Conservation (phyloP, 2,797 vertebrate genomes). For the Cygnus olor region DNA sequence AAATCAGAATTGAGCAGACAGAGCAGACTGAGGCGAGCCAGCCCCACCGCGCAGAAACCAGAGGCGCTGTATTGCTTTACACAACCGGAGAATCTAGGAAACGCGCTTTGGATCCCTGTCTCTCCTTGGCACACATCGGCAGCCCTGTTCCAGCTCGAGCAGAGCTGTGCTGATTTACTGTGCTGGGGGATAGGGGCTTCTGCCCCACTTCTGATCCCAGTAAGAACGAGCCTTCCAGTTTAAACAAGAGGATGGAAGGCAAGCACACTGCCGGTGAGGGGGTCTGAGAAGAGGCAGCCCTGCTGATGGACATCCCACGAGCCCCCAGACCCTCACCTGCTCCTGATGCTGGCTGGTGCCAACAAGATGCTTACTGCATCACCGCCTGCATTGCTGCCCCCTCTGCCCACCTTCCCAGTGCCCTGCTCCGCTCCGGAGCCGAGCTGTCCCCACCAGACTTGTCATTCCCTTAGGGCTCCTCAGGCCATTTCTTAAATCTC, state of each 20-base stretch:
- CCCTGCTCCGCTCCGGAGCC: not conserved
- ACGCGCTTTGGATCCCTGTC: not conserved
- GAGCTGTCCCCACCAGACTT: constrained; percentile 8
- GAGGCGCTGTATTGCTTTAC: not conserved
- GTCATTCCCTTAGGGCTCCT: constrained; percentile 27
- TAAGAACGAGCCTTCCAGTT: not conserved
- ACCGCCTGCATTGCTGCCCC: not conserved
- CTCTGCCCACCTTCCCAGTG: not conserved
- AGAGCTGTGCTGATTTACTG: not conserved
- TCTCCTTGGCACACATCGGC: not conserved
- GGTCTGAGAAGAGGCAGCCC: not conserved
- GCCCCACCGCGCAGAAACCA: rapidly evolving
- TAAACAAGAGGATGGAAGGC: not conserved
- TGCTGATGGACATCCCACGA: not conserved
- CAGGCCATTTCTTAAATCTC: constrained; percentile 46
- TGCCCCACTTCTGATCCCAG: not conserved
- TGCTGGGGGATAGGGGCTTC: rapidly evolving
- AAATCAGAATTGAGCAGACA: not conserved
- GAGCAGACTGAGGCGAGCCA: not conserved
- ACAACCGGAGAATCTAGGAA: not conserved
- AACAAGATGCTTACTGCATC: constrained; percentile 15
- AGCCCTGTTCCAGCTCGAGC: not conserved
- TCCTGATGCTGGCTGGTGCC: constrained; percentile 7
- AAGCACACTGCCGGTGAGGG: not conserved
- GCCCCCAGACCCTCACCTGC: not conserved